Evolutionary conservation across 2,113 vertebrate genomes (phyloP), one percentile per base, ranked within the genome.

Genomic region (Lethenteron camtschaticum): DNA sequence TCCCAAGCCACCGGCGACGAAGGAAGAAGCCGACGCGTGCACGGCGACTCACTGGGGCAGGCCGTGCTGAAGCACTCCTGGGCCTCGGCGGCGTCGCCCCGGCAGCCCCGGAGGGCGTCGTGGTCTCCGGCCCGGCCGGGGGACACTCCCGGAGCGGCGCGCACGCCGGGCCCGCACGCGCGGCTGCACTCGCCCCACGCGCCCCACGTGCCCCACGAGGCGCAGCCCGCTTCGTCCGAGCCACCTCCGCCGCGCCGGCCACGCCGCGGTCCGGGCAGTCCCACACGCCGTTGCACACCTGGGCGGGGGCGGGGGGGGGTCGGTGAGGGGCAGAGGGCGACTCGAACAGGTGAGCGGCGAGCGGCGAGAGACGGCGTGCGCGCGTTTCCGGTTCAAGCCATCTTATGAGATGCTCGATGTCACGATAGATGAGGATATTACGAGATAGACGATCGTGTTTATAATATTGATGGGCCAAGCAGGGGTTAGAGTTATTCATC

Each of bases 261-360:
- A 73, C 56, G 12, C 73, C 71, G 11, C 63, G n/a, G 1, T 76
- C 75, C 1, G 74, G 70, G 11, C 89, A 94, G 71, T 94, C 84
- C 1, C 76, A 75, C 57, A 81, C 74, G 2, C 84, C 83, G 0
- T 90, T 80, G 69, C 90, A 95, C 60, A 91, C 84, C 90, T 91
- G 71, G 56, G 16, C 13, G 12, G 11, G 71, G 56, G 16, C 9
- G 12, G 11, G 56, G 66, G 63, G 1, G 69, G n/a, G 70, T 56
- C 3, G 57, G 7, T 41, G 14, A 68, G 12, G 7, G 14, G 41
- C 8, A 11, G 11, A 12, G 12, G 11, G 12, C 68, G 55, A 14
- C 4, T 6, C 18, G 60, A 63, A 14, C 60, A 63, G 13, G 18
- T 18, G 60, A 14, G 13, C 60, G 13, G 60, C 4, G 41, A 41